phyloP scores from a whole-genome alignment of 2,888 invertebrate genomes.

The Amitus sp. region DNA sequence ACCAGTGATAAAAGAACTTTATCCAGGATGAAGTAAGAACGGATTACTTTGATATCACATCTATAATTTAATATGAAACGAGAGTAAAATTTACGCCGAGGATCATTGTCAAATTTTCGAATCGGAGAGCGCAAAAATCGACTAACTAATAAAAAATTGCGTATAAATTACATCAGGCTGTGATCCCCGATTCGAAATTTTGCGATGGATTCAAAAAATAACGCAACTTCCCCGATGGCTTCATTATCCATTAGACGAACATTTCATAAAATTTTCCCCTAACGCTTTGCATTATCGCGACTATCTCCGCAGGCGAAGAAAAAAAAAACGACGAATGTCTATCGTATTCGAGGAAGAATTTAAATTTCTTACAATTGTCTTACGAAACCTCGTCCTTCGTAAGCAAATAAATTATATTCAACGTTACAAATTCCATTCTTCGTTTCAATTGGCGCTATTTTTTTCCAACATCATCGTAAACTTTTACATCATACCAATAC shows the following conservation, averaged over 20 bases:
- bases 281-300: neutral
- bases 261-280: neutral
- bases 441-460: neutral
- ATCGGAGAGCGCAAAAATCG: neutral
- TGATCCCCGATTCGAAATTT: constrained; percentile 4
- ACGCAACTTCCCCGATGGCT: neutral
- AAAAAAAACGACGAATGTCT: neutral
- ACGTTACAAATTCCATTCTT: neutral
- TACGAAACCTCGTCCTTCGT: no score
- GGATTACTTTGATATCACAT: neutral
- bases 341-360: no score
- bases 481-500: neutral
- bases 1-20: constrained; percentile 5
- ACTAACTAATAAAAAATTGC: constrained; percentile 6
- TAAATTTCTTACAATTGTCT: no score
- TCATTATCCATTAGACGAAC: neutral
- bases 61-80: neutral
- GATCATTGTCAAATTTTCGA: neutral
- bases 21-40: constrained; percentile 1
- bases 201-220: neutral
- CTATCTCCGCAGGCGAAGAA: no score
- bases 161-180: neutral
- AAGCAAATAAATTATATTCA: no score
- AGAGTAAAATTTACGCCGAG: neutral
- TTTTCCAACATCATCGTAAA: constrained; percentile 2